phyloP scores from a whole-genome alignment of 2,113 vertebrate species.

The Mus pahari region DNA sequence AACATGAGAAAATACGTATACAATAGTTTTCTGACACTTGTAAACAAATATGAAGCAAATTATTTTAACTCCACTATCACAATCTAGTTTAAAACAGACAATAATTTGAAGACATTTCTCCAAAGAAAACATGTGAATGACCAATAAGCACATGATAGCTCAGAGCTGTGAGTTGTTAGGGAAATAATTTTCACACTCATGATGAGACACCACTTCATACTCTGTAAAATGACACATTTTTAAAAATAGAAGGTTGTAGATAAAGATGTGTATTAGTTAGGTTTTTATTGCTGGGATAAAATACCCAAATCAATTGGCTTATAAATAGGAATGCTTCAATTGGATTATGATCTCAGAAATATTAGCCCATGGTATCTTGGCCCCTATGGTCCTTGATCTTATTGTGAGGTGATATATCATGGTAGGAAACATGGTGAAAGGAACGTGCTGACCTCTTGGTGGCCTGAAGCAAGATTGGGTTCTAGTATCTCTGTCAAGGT shows the following conservation, averaged over 20 bases:
- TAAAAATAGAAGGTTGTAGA: neutral
- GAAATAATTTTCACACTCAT: neutral
- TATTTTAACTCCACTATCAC: neutral
- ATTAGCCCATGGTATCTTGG: neutral
- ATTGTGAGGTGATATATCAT: neutral
- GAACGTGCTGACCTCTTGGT: neutral
- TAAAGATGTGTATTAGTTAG: neutral
- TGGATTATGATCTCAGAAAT: neutral
- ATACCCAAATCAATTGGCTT: neutral
- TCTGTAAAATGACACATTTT: neutral
- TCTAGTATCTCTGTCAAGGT: neutral
- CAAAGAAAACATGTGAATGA: neutral
- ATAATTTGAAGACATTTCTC: neutral
- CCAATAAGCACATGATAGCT: neutral
- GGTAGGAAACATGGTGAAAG: neutral
- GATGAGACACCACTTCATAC: neutral
- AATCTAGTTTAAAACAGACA: neutral
- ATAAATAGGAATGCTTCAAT: neutral
- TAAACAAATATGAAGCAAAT: neutral
- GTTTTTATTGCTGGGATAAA: neutral
- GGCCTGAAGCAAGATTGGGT: neutral
- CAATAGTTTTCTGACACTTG: neutral
- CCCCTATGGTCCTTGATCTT: neutral
- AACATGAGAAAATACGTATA: neutral
- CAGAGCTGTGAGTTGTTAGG: neutral